Conservation (phyloP, 2,797 vertebrate species). For the Prionace glauca region DNA sequence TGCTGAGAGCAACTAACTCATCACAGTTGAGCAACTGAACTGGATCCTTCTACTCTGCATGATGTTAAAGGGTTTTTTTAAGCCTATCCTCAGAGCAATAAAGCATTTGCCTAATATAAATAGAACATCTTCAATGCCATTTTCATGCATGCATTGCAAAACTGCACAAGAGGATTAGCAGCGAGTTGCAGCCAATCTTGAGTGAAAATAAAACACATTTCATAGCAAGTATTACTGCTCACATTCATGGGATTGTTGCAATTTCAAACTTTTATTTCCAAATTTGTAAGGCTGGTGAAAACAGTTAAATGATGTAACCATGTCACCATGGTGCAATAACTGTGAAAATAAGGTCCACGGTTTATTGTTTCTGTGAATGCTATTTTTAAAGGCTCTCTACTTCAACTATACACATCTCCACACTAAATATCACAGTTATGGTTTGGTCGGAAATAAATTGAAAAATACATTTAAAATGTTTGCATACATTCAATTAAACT, state of each 20-base stretch:
- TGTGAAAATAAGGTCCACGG: background rate
- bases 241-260: background rate
- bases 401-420: background rate
- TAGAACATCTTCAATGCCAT: background rate
- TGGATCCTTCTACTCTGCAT: background rate
- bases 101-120: background rate
- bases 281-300: background rate
- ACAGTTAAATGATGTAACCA: slow-evolving; percentile 17
- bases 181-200: background rate
- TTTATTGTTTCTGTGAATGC: background rate
- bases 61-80: background rate
- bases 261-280: slow-evolving; percentile 29
- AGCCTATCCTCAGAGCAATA: background rate
- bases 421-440: background rate
- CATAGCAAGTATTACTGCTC: background rate
- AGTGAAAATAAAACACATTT: background rate
- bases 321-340: slow-evolving; percentile 3
- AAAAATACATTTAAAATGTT: background rate
- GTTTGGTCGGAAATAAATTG: background rate
- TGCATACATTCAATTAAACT: background rate
- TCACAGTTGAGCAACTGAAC: background rate
- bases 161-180: background rate
- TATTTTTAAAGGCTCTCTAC: background rate
- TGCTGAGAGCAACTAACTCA: background rate
- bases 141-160: background rate